A percentile compares a stretch with the other conserved stretches of the same genome.
phyloP scores from a whole-genome alignment of 2,888 invertebrate genomes.

The Euspilapteryx auroguttella region DNA sequence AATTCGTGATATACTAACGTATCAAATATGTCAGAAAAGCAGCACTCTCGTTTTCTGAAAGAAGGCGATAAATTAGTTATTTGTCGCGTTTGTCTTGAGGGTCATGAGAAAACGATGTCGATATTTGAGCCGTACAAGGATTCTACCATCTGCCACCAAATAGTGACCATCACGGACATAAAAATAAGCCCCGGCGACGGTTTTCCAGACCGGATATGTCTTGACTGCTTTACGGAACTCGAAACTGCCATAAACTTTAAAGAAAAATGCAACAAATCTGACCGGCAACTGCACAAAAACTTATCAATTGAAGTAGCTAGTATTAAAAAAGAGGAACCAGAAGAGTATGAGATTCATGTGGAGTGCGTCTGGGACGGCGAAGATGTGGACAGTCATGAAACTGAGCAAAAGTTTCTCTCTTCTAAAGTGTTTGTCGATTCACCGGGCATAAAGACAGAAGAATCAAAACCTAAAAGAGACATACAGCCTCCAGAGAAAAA shows the following conservation, averaged over 20 bases:
- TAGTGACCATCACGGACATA: constrained; percentile 26
- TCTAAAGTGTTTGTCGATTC: no score
- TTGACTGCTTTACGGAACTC: constrained; percentile 25
- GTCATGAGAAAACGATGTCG: constrained; percentile 17
- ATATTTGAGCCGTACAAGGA: constrained; percentile 27
- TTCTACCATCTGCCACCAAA: constrained; percentile 21
- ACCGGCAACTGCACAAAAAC: constrained; percentile 15
- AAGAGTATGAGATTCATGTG: constrained; percentile 3
- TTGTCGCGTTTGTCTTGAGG: constrained; percentile 31
- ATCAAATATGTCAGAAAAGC: no score
- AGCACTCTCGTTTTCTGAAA: no score
- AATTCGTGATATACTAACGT: no score
- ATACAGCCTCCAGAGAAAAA: not conserved
- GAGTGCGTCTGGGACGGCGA: constrained; percentile 1
- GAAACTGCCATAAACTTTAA: constrained; percentile 30
- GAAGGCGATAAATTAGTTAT: no score
- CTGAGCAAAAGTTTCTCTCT: constrained; percentile 5
- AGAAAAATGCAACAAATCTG: constrained; percentile 27
- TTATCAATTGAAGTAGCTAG: constrained; percentile 4
- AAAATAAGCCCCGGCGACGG: constrained; percentile 26
- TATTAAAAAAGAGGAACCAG: constrained; percentile 1
- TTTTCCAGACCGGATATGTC: constrained; percentile 32
- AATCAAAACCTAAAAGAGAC: constrained; percentile 1
- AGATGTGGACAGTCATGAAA: constrained; percentile 9
- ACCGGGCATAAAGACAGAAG: not conserved